phyloP scores from a whole-genome alignment of 2,113 vertebrate genomes.

The Cinclus cinclus region DNA sequence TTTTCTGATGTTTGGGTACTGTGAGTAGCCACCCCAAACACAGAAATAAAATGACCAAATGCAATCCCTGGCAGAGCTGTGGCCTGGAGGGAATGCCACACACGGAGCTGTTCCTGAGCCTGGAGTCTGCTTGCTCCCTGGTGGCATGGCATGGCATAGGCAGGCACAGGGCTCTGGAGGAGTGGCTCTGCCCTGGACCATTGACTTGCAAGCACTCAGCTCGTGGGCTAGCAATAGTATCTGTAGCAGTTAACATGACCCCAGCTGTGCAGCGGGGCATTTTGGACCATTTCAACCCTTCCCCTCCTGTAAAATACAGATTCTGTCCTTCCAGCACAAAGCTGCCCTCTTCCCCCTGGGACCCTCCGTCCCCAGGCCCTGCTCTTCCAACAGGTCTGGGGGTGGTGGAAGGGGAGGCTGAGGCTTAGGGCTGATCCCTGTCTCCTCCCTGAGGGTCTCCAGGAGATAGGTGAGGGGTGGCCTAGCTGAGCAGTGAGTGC shows the following conservation, averaged over 20 bases:
- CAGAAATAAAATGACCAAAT: slow-evolving; percentile 58
- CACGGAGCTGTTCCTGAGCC: background rate
- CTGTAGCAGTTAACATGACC: slow-evolving; percentile 33
- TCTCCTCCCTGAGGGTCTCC: background rate
- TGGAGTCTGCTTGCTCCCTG: accelerated
- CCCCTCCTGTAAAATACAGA: background rate
- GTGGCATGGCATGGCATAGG: background rate
- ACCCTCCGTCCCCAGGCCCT: background rate
- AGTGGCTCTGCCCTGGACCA: background rate
- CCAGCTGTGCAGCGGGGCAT: background rate
- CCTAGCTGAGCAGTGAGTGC: background rate
- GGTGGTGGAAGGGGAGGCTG: background rate
- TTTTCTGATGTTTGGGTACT: slow-evolving; percentile 48
- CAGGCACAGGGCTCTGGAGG: background rate
- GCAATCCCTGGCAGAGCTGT: background rate
- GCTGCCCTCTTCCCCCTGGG: background rate
- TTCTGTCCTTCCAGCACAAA: background rate
- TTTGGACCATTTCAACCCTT: slow-evolving; percentile 6
- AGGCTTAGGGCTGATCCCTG: background rate
- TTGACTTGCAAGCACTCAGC: slow-evolving; percentile 2
- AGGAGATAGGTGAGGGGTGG: background rate
- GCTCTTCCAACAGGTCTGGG: background rate
- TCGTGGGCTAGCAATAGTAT: slow-evolving; percentile 27
- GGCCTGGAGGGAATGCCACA: accelerated
- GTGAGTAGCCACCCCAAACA: slow-evolving; percentile 2